These are phyloP conservation scores for Microctenopoma lineatum DNA, from an alignment of 2,797 vertebrate species.

Conservation along the genomic window DNA sequence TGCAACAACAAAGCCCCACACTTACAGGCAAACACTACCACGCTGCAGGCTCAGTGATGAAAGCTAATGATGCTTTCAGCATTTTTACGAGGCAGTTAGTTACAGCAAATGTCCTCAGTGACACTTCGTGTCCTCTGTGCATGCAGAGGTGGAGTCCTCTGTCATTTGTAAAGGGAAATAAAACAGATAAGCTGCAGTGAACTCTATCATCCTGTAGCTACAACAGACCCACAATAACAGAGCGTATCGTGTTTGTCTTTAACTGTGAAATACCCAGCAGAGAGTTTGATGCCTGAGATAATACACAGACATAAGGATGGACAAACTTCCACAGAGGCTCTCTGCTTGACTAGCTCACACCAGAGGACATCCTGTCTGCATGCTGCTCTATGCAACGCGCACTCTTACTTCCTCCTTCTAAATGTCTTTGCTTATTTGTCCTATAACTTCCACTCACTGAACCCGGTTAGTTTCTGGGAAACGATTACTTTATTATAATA, in stretches of 20 bases:
- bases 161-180: constrained; percentile 1
- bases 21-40: constrained; percentile 5
- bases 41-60: constrained; percentile 7
- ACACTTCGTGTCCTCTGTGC: background rate
- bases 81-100: constrained; percentile 30
- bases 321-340: constrained; percentile 52
- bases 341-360: constrained; percentile 69
- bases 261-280: background rate
- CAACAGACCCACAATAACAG: background rate
- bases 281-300: background rate
- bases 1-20: background rate
- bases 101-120: constrained; percentile 3
- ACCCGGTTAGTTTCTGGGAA: constrained; percentile 24
- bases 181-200: background rate
- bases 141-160: background rate
- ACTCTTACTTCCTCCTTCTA: constrained; percentile 68
- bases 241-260: background rate
- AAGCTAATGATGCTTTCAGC: constrained; percentile 19
- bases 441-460: constrained; percentile 47
- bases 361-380: constrained; percentile 77
- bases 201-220: background rate
- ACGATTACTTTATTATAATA: background rate
- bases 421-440: constrained; percentile 28
- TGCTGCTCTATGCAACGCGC: constrained; percentile 46
- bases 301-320: background rate